Base-by-base conservation (phyloP, 1,140 invertebrate species). In the Dendroctonus ponderosae region DNA sequence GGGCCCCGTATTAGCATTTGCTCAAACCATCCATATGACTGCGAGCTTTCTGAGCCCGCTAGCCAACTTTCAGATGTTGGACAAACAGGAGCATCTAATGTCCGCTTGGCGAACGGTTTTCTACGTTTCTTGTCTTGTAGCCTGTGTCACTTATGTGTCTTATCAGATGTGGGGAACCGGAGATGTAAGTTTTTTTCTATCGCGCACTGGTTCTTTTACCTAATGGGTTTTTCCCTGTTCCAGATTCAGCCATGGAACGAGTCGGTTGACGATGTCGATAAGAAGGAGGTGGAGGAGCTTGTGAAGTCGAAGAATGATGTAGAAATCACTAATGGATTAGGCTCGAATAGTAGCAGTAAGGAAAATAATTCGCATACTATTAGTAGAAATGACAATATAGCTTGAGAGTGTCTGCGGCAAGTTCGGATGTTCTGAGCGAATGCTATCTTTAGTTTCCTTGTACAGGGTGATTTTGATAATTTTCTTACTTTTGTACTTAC, bases 1-100 rank as follows among this genome's bases (percentile, higher is more conserved):
- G 62, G 87, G 87, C 43, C 87, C 87, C 40, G 85, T 89, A 65
- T 75, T 90, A 68, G 87, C 87, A 7, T 90, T 89, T 76, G 86
- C 87, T 70, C 88, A 90, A 80, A 90, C 88, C 48, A 88, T 90
- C 70, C 88, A 90, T 74, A 90, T 90, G 87, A 83, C 85, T 41
- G 88, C 88, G 15, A 88, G 87, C 75, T 90, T 89, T 71, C 71
- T 90, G 7, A 88, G 86, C 42, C 87, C 87, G 0, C 74, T 88
- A 59, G 85, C 82, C 51, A 83, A 84, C 75, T 86, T 87, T 69
- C 76, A 82, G 66, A 74, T 85, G 48, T 53, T 75, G 44, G 68
- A 71, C 42, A 68, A 66, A 9, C 53, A 70, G 42, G 72, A 72
- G 41, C 67, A 72, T 8, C 44, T 72, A 8, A 72, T 74, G 62